A percentile compares a stretch with the other conserved stretches of the same genome.
phyloP scores from a whole-genome alignment of 1,140 invertebrate species.

The Phthorimaea operculella region DNA sequence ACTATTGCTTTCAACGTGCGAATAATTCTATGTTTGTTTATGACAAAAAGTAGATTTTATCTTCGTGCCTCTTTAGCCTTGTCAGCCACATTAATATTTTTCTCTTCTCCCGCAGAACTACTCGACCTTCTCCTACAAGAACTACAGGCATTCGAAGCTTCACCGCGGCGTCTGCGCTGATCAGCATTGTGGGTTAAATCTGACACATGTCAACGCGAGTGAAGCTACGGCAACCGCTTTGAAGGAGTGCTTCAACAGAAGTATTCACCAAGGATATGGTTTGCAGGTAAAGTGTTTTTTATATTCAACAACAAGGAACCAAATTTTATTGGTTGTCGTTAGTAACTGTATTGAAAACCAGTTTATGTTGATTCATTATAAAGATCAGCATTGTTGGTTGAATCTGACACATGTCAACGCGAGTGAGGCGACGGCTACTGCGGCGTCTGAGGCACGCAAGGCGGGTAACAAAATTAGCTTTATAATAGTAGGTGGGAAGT shows the following conservation, averaged over 20 bases:
- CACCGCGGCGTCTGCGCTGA: conserved; percentile 51
- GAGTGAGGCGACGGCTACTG: too few relatives aligned
- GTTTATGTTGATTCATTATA: too few relatives aligned
- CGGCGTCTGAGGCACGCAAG: too few relatives aligned
- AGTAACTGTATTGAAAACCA: too few relatives aligned
- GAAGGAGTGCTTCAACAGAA: conserved; percentile 41
- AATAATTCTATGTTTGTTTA: too few relatives aligned
- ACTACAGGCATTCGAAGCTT: conserved; percentile 49
- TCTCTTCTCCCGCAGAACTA: conserved; percentile 32
- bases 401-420: too few relatives aligned
- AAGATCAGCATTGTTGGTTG: too few relatives aligned
- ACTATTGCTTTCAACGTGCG: too few relatives aligned
- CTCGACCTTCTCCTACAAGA: conserved; percentile 42
- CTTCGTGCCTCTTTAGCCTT: too few relatives aligned
- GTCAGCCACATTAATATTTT: neutral
- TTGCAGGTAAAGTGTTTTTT: conserved; percentile 46
- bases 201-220: conserved; percentile 34
- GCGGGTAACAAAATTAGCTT: too few relatives aligned
- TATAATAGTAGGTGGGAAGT: too few relatives aligned
- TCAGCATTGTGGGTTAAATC: conserved; percentile 46
- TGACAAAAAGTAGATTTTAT: too few relatives aligned
- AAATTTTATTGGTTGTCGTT: conserved; percentile 1
- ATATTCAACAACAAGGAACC: conserved; percentile 5
- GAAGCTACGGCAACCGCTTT: conserved; percentile 27
- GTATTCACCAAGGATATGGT: conserved; percentile 44